Evolutionary conservation across 2,888 invertebrate species (phyloP).

Genomic region (Panzeria rudis): DNA sequence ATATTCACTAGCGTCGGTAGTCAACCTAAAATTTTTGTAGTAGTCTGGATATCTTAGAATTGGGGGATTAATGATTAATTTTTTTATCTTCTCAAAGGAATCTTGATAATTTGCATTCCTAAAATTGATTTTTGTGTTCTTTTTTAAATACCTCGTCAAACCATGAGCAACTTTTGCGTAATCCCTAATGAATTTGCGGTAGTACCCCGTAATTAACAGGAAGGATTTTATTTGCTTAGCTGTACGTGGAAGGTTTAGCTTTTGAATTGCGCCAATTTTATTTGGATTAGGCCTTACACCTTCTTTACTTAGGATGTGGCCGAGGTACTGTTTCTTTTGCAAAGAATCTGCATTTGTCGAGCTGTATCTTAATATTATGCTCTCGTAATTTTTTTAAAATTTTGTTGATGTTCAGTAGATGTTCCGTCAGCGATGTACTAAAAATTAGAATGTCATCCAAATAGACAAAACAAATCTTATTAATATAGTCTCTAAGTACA

Average conservation of each 20-base stretch:
- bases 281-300: slow-evolving; percentile 29
- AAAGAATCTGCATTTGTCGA: slow-evolving; percentile 7
- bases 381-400: slow-evolving; percentile 14
- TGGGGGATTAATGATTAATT: slow-evolving; percentile 5
- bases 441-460: slow-evolving; percentile 21
- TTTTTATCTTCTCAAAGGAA: slow-evolving; percentile 18
- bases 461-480: background rate
- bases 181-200: slow-evolving; percentile 27
- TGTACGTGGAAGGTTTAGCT: background rate
- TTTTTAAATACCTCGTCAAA: slow-evolving; percentile 12
- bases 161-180: slow-evolving; percentile 8
- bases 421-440: slow-evolving; percentile 4
- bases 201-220: slow-evolving; percentile 15
- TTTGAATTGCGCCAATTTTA: slow-evolving; percentile 9
- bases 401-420: background rate
- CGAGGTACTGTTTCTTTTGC: background rate
- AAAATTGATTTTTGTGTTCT: slow-evolving; percentile 6
- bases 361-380: slow-evolving; percentile 27
- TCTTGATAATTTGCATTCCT: background rate
- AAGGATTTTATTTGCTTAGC: slow-evolving; percentile 7
- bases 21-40: background rate
- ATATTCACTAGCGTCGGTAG: background rate
- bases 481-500: slow-evolving; percentile 11
- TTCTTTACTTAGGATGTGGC: slow-evolving; percentile 9
- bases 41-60: slow-evolving; percentile 12